phyloP scores from a whole-genome alignment of 1,140 invertebrate species.

The Bathynomus jamesi region DNA sequence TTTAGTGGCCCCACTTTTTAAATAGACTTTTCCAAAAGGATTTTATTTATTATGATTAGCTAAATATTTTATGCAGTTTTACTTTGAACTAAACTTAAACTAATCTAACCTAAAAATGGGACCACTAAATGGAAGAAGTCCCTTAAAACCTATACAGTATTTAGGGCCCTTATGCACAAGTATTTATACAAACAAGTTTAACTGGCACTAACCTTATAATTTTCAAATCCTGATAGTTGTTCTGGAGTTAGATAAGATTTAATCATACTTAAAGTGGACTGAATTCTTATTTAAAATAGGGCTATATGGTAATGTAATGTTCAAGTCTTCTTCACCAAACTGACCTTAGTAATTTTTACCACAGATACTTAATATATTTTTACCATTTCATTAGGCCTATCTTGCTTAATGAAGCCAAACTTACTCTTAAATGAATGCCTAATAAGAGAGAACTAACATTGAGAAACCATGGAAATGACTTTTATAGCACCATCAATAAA shows the following conservation, averaged over 20 bases:
- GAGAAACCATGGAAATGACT: no score
- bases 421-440: neutral
- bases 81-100: no score
- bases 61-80: no score
- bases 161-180: neutral
- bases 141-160: neutral
- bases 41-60: no score
- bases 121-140: no score
- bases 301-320: neutral
- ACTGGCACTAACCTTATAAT: conserved; percentile 66
- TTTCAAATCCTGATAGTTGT: conserved; percentile 79
- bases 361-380: neutral
- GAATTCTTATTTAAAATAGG: neutral
- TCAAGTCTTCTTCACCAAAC: neutral
- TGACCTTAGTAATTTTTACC: neutral
- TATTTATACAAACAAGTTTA: neutral
- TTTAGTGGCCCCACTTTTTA: no score
- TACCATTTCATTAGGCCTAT: neutral
- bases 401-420: neutral
- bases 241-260: conserved; percentile 60
- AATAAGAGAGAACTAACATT: no score
- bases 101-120: no score
- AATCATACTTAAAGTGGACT: neutral
- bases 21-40: no score
- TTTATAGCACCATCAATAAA: no score